Evolutionary conservation across 2,797 vertebrate species (phyloP), one percentile per base, ranked within the genome.

Genomic region (Enteromius viviparus): DNA sequence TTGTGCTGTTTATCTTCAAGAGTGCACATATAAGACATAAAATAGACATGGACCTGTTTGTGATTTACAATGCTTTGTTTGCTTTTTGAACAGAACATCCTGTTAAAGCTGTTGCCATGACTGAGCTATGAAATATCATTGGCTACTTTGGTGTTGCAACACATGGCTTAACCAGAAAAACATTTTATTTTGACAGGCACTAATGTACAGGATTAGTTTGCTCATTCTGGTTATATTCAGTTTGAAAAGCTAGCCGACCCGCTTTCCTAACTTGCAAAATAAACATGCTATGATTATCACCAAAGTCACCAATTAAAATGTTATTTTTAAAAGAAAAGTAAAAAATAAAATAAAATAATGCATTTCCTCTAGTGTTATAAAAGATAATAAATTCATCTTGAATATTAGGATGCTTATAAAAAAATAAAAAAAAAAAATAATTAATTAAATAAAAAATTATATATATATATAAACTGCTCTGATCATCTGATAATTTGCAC

Each of bases 11-110:
- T 68, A 23, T 83, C 62, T 71, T 75, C n/a, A 53, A 81, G 74
- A 76, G 29, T 74, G 58, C 68, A 78, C 14, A 21, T 72, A 47
- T 3, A 26, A 3, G 11, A 74, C 32, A n/a, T 3, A 47, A n/a
- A 15, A 5, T 7, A 51, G 17, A 6, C 49, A 6, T 19, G 49
- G 49, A 74, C 45, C 45, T 15, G 17, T 45, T 21, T 17, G 53
- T 83, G 15, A 75, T 75, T 45, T 37, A 75, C n/a, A 55, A 40
- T 37, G 42, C 69, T 71, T 71, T 71, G 45, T 71, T 75, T 58
- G 29, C 32, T 14, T 14, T n/a, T 58, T 58, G 32, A 58, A 23
- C 19, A n/a, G 47, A 51, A 55, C 19, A 55, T 75, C 51, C 15
- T 37, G 29, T 58, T 58, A 58, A 58, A 15, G 3, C 72, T 9